Evolutionary conservation across 2,113 vertebrate species (phyloP).

Genomic region (Chamaea fasciata): DNA sequence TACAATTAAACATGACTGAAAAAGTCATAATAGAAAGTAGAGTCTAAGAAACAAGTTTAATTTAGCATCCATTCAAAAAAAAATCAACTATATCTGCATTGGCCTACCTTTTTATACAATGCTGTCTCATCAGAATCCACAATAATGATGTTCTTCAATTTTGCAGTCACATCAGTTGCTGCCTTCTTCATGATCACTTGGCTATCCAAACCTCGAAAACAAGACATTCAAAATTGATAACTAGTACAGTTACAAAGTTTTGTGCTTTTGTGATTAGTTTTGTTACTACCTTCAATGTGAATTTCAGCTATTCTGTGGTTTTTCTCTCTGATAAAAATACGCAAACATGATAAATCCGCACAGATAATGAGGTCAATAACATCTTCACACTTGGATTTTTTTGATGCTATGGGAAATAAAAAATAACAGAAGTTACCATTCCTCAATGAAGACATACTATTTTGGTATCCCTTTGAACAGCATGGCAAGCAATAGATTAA

Average conservation of each 20-base stretch:
- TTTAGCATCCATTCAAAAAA: neutral
- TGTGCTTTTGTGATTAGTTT: neutral
- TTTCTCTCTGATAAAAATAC: slow-evolving; percentile 89
- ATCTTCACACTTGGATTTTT: slow-evolving; percentile 81
- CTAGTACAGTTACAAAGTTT: neutral
- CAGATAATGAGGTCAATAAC: slow-evolving; percentile 84
- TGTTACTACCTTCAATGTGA: slow-evolving; percentile 85
- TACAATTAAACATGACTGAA: neutral
- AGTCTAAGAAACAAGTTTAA: neutral
- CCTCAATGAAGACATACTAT: neutral
- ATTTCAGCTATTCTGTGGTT: slow-evolving; percentile 90
- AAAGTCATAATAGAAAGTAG: neutral
- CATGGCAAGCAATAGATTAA: neutral
- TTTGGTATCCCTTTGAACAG: neutral
- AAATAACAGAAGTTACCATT: neutral
- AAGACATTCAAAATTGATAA: neutral
- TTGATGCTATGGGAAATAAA: slow-evolving; percentile 72
- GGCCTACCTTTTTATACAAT: slow-evolving; percentile 90
- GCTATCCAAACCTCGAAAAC: slow-evolving; percentile 84
- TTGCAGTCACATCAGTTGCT: slow-evolving; percentile 83
- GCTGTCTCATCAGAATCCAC: slow-evolving; percentile 87
- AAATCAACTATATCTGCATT: neutral
- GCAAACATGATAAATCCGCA: slow-evolving; percentile 88
- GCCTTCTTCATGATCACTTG: slow-evolving; percentile 85
- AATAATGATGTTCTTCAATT: slow-evolving; percentile 90